Conservation (phyloP, 2,888 invertebrate genomes). For the Romanomermis culicivorax region DNA sequence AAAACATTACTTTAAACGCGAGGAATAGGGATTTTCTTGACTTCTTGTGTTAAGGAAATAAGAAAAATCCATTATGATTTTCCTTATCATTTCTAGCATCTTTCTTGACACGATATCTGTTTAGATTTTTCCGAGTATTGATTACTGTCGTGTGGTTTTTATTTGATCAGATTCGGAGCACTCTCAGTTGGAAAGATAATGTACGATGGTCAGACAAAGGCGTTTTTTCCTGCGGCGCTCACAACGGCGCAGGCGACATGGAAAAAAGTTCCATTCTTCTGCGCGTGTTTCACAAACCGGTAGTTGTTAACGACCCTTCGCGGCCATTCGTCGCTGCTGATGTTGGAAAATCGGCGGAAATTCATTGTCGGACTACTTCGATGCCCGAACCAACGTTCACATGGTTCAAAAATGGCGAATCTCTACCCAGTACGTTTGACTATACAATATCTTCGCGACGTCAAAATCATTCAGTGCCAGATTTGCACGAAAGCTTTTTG, state of each 20-base stretch:
- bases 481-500: constrained; percentile 33
- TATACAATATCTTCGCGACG: not conserved
- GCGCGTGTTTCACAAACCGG: constrained; percentile 16
- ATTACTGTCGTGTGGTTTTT: too few relatives aligned
- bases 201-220: constrained; percentile 74
- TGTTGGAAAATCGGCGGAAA: constrained; percentile 14
- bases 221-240: constrained; percentile 75
- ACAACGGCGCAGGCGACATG: constrained; percentile 50
- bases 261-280: constrained; percentile 16
- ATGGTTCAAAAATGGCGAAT: constrained; percentile 18
- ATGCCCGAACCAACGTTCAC: constrained; percentile 21
- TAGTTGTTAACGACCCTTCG: constrained; percentile 19
- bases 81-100: too few relatives aligned
- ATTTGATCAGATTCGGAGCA: too few relatives aligned
- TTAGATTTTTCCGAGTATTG: too few relatives aligned
- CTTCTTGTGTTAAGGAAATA: too few relatives aligned
- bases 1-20: too few relatives aligned
- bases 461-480: constrained; percentile 18
- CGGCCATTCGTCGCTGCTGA: constrained; percentile 21
- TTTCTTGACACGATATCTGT: too few relatives aligned
- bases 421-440: not conserved
- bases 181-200: constrained; percentile 16
- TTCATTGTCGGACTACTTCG: constrained; percentile 21
- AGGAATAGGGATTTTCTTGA: too few relatives aligned
- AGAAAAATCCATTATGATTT: too few relatives aligned